These are phyloP conservation scores for Syncerus caffer DNA, from an alignment of 2,797 vertebrate species.

Conservation along the genomic window DNA sequence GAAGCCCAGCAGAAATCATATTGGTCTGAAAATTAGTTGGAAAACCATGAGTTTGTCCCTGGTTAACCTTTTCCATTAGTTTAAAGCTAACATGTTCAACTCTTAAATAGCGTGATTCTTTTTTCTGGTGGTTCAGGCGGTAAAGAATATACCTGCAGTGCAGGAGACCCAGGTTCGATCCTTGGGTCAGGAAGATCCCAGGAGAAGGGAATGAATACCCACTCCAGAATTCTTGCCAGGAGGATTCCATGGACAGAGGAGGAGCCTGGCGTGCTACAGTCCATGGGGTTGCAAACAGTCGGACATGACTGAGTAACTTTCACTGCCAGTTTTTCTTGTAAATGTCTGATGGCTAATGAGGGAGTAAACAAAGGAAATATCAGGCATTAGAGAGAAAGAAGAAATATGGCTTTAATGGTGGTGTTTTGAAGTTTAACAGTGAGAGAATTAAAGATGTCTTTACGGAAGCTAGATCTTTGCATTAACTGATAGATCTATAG, in stretches of 20 bases:
- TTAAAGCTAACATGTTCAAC: not conserved
- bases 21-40: not conserved
- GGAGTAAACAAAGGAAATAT: not conserved
- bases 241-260: not conserved
- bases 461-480: not conserved
- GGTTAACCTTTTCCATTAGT: not conserved
- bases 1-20: not conserved
- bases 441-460: constrained; percentile 13
- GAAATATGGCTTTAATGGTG: not conserved
- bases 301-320: not conserved
- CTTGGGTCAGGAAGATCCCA: not conserved
- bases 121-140: not conserved
- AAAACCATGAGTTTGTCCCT: not conserved
- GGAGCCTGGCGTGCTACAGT: not conserved
- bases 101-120: not conserved
- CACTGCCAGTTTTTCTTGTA: not conserved
- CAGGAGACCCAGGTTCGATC: not conserved
- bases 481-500: not conserved
- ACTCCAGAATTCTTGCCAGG: not conserved
- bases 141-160: not conserved
- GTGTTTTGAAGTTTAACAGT: not conserved
- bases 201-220: not conserved
- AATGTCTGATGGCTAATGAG: not conserved
- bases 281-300: not conserved
- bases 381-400: not conserved